Percentiles rank a stretch among this genome's conserved stretches.
These are phyloP conservation scores for Panagrolaimus sp. DNA, from an alignment of 1,140 invertebrate genomes.

Conservation along the genomic window DNA sequence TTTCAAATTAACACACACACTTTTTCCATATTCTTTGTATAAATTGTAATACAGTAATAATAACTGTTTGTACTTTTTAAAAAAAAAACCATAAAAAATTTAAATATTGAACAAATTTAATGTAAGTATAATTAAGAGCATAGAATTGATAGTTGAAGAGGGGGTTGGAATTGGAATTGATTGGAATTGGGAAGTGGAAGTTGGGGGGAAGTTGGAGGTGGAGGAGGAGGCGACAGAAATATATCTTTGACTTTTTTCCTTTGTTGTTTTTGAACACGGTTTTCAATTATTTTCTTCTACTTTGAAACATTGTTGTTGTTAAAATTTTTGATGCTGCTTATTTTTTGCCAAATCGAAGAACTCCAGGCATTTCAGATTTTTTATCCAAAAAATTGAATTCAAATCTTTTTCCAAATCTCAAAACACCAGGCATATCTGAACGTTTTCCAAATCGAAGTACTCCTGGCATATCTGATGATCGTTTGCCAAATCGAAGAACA, in stretches of 20 bases:
- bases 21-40: no score
- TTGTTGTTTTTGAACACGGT: background rate
- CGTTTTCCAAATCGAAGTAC: conserved; percentile 17
- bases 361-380: conserved; percentile 12
- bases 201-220: no score
- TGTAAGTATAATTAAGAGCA: no score
- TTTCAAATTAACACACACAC: no score
- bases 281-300: background rate
- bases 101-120: no score
- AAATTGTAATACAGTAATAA: no score
- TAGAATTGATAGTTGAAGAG: no score
- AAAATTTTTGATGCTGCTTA: background rate
- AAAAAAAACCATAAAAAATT: no score
- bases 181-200: no score
- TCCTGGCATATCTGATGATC: conserved; percentile 9
- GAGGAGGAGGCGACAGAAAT: background rate
- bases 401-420: conserved; percentile 5
- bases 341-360: conserved; percentile 10
- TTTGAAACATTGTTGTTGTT: background rate
- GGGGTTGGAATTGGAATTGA: no score
- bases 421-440: background rate
- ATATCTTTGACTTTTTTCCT: background rate
- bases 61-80: no score
- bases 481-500: conserved; percentile 24
- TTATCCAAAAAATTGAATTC: background rate